A percentile compares a stretch with the other conserved stretches of the same genome.
These are phyloP conservation scores for Arothron firmamentum DNA, from an alignment of 2,113 vertebrate genomes.

Conservation along the genomic window DNA sequence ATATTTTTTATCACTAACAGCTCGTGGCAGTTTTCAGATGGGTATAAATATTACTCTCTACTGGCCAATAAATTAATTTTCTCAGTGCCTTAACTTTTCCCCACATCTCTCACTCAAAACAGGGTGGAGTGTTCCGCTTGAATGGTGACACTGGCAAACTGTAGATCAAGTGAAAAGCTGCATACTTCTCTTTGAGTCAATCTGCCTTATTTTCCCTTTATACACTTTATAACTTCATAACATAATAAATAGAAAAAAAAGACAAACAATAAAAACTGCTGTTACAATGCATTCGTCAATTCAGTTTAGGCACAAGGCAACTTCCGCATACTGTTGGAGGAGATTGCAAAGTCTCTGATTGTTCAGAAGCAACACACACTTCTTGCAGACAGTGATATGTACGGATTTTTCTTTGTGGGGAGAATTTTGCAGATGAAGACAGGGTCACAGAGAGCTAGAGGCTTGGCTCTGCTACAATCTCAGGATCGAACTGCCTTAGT, in stretches of 20 bases:
- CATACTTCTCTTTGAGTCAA: conserved; percentile 77
- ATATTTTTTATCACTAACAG: conserved; percentile 29
- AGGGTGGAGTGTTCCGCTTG: conserved; percentile 43
- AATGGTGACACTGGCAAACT: conserved; percentile 68
- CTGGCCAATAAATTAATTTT: conserved; percentile 68
- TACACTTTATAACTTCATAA: conserved; percentile 91
- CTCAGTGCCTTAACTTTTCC: conserved; percentile 41
- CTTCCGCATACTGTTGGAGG: conserved; percentile 86
- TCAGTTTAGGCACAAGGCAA: conserved; percentile 99
- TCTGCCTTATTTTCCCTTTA: conserved; percentile 88
- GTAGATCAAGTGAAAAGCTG: conserved; percentile 81
- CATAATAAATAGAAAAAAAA: conserved; percentile 91
- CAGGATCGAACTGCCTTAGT: conserved; percentile 82
- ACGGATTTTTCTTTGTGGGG: conserved; percentile 75
- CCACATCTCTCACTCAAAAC: conserved; percentile 30
- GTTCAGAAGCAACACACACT: conserved; percentile 91
- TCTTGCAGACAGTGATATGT: conserved; percentile 85
- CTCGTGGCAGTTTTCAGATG: conserved; percentile 32
- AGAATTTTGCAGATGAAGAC: conserved; percentile 81
- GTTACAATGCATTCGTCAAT: conserved; percentile 99
- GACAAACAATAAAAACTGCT: conserved; percentile 77
- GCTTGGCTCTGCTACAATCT: conserved; percentile 77
- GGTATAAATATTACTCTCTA: conserved; percentile 51
- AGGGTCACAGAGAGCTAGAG: conserved; percentile 71
- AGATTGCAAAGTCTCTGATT: conserved; percentile 95